Evolutionary conservation across 1,140 invertebrate genomes (phyloP).

Genomic region (Tetranychus cinnabarinus): DNA sequence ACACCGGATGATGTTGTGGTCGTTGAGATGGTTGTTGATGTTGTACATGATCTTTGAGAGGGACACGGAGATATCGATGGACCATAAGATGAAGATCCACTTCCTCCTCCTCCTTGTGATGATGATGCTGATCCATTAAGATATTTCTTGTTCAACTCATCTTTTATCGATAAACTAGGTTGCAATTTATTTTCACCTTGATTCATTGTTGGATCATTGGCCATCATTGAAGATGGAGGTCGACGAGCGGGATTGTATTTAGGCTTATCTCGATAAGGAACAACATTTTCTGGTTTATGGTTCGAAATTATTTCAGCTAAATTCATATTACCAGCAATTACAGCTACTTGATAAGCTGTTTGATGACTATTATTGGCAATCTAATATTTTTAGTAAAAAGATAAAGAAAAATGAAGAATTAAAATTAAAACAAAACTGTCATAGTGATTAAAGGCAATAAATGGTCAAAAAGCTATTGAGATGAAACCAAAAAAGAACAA

Average conservation of each 20-base stretch:
- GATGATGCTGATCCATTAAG: not conserved
- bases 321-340: constrained; percentile 83
- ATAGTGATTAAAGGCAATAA: too few relatives aligned
- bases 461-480: too few relatives aligned
- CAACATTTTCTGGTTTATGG: constrained; percentile 74
- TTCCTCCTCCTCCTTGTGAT: not conserved
- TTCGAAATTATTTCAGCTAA: constrained; percentile 85
- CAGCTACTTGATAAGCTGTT: constrained; percentile 86
- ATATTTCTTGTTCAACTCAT: not conserved
- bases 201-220: not conserved
- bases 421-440: too few relatives aligned
- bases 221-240: not conserved
- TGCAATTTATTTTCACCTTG: not conserved
- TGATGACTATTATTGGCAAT: constrained; percentile 91
- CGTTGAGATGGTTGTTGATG: not conserved
- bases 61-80: constrained; percentile 1
- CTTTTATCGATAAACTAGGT: not conserved
- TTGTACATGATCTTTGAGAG: constrained; percentile 1
- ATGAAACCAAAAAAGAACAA: too few relatives aligned
- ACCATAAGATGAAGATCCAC: not conserved
- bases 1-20: constrained; percentile 5
- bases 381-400: constrained; percentile 17
- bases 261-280: constrained; percentile 14
- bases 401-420: too few relatives aligned
- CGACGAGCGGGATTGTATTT: constrained; percentile 13